These are phyloP conservation scores for Anarsia innoxiella DNA, from an alignment of 2,888 invertebrate genomes.

Conservation along the genomic window DNA sequence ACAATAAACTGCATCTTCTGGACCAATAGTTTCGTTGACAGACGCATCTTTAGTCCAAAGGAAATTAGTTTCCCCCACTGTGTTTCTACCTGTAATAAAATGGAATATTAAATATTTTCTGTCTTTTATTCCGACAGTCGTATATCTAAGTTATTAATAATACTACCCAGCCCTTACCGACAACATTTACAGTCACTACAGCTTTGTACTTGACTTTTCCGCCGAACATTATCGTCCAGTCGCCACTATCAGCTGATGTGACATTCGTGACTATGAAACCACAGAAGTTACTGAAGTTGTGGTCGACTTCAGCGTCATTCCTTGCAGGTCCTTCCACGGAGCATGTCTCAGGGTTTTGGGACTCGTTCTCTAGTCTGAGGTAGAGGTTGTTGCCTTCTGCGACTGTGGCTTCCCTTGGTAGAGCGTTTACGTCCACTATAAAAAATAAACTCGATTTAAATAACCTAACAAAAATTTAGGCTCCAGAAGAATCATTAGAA, in stretches of 20 bases:
- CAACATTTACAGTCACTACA: conserved; percentile 31
- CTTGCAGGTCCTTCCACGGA: conserved; percentile 33
- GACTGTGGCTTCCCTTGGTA: conserved; percentile 28
- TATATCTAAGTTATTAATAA: no score
- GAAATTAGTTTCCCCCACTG: background rate
- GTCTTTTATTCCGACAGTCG: no score
- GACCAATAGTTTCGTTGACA: conserved; percentile 35
- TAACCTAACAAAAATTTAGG: no score
- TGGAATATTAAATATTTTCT: no score
- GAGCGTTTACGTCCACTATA: conserved; percentile 39
- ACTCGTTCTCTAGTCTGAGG: conserved; percentile 35
- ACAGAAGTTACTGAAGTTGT: conserved; percentile 29
- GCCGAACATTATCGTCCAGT: conserved; percentile 47
- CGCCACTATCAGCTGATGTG: conserved; percentile 28
- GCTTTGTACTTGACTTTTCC: conserved; percentile 36
- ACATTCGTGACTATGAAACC: conserved; percentile 38
- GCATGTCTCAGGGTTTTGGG: conserved; percentile 35
- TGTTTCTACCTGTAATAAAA: conserved; percentile 1
- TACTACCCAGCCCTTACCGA: no score
- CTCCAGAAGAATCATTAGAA: no score
- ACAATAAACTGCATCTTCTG: conserved; percentile 48
- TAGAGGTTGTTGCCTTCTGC: conserved; percentile 40
- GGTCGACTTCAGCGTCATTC: conserved; percentile 17
- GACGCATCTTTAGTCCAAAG: conserved; percentile 29
- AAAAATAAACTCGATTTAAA: no score